Conservation (phyloP, 2,113 vertebrate genomes). For the Halcyon malimbica region DNA sequence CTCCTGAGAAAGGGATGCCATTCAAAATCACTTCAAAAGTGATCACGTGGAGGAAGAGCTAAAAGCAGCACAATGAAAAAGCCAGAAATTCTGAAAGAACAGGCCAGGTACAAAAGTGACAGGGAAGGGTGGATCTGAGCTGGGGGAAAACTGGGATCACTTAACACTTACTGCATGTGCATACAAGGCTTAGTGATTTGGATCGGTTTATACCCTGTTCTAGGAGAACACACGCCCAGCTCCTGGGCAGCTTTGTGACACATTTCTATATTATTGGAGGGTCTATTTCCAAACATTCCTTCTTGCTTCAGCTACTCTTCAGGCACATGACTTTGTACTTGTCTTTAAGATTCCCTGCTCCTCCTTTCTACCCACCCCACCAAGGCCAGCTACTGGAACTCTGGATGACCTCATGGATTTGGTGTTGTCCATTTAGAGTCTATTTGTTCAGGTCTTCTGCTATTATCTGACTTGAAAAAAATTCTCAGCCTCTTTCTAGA, state of each 20-base stretch:
- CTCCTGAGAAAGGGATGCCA: neutral
- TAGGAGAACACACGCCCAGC: neutral
- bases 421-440: neutral
- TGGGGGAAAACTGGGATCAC: neutral
- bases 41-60: neutral
- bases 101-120: neutral
- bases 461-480: neutral
- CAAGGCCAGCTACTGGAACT: neutral
- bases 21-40: neutral
- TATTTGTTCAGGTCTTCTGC: neutral
- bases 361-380: fast-evolving
- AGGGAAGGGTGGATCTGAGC: neutral
- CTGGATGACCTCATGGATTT: neutral
- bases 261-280: neutral
- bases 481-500: neutral
- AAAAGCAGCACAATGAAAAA: neutral
- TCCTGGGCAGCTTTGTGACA: neutral
- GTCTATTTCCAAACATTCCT: neutral
- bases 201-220: neutral
- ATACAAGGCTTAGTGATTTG: neutral
- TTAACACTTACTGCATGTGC: neutral
- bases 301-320: neutral
- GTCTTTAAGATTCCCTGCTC: neutral
- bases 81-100: neutral
- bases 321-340: neutral